Conservation (phyloP, 2,888 invertebrate genomes). For the Amphipyra tragopoginis region DNA sequence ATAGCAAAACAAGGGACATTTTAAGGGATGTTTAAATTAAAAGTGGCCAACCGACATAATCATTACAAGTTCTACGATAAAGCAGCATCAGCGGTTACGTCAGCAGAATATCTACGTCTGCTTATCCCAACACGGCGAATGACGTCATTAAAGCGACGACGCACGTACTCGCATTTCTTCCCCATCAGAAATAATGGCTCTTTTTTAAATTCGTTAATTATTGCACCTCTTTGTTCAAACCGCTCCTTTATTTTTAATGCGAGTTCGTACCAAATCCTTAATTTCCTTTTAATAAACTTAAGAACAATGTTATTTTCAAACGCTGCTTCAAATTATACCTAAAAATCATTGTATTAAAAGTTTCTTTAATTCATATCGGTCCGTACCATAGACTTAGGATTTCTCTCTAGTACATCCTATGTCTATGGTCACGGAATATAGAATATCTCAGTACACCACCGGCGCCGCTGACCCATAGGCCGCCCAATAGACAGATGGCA, state of each 20-base stretch:
- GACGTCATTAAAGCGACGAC: slow-evolving; percentile 34
- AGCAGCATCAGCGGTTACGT: slow-evolving; percentile 5
- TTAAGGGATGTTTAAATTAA: no score
- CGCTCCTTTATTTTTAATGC: slow-evolving; percentile 30
- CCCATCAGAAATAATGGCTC: slow-evolving; percentile 41
- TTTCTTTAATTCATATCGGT: no score
- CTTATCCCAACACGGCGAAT: slow-evolving; percentile 21
- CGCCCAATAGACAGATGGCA: no score
- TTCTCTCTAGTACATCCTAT: no score
- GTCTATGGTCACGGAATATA: no score
- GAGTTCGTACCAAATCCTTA: neutral
- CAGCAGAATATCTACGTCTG: slow-evolving; percentile 35
- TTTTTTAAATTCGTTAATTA: slow-evolving; percentile 49
- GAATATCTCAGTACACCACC: no score
- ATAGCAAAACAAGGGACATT: no score
- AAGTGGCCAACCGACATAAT: slow-evolving; percentile 9
- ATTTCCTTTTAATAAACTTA: slow-evolving; percentile 18
- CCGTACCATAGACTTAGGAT: no score
- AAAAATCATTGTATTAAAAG: no score
- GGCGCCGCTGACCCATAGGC: no score
- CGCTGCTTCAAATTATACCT: no score
- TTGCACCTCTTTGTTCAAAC: slow-evolving; percentile 36
- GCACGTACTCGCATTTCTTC: slow-evolving; percentile 46
- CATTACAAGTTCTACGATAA: slow-evolving; percentile 7
- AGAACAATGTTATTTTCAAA: neutral